Percentiles rank a stretch among this genome's conserved stretches.
phyloP scores from a whole-genome alignment of 2,888 invertebrate species.

The Venustoraphidia nigricollis region DNA sequence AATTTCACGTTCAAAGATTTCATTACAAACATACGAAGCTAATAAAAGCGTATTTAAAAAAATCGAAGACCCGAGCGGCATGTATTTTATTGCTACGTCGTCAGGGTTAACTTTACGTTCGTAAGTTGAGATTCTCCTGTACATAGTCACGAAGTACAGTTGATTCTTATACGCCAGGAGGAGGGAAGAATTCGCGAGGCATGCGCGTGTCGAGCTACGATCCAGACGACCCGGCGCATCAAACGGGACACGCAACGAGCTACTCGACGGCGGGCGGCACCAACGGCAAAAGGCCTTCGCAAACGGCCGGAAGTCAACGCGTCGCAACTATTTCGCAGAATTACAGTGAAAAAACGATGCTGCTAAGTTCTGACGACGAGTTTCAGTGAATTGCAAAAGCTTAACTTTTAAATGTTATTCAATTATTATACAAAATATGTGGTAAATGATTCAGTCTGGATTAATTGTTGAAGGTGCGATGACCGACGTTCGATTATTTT shows the following conservation, averaged over 20 bases:
- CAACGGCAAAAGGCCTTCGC: slow-evolving; percentile 16
- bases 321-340: slow-evolving; percentile 70
- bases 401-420: no score
- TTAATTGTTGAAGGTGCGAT: no score
- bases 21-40: no score
- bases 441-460: no score
- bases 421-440: no score
- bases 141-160: no score
- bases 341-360: slow-evolving; percentile 91
- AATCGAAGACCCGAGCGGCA: no score
- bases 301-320: slow-evolving; percentile 40
- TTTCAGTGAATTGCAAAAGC: slow-evolving; percentile 1
- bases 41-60: no score
- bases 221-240: slow-evolving; percentile 45
- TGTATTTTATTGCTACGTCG: no score
- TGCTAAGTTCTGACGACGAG: slow-evolving; percentile 91
- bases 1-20: no score
- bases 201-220: slow-evolving; percentile 51
- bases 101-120: neutral
- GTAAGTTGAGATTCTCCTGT: no score
- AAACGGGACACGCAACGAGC: slow-evolving; percentile 14
- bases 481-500: no score
- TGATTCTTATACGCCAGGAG: slow-evolving; percentile 22
- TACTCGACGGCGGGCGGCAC: slow-evolving; percentile 7
- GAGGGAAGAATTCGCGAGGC: slow-evolving; percentile 47